Base-by-base conservation (phyloP, 2,797 vertebrate species). In the Phalanger gymnotis region DNA sequence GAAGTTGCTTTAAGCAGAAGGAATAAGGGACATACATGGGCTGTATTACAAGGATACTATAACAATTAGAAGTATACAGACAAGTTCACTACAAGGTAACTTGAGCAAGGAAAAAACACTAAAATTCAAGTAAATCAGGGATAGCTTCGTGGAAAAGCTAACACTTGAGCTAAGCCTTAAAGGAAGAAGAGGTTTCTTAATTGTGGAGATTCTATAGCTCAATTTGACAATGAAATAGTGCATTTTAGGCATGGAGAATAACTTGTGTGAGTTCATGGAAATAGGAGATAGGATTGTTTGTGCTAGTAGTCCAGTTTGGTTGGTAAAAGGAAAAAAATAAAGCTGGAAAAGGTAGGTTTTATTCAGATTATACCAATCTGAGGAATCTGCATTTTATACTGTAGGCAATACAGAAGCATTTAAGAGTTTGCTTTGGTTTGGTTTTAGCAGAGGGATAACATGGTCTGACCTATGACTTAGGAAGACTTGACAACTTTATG, bases 1-100 rank as follows among this genome's bases (percentile, higher is more conserved):
- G 13, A 73, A 96, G 89, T 2, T 52, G 53, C 66, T 93, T 91
- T 54, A 11, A 56, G n/a, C 81, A 93, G 34, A 95, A 94, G n/a
- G 57, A 91, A 28, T 66, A 57, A 51, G 95, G 92, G 92, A 92
- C 34, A 92, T 53, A 54, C 27, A 34, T 7, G 12, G 90, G 2
- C 56, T 92, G 1, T 51, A 9, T 92, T 58, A 90, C 16, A 73
- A 40, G n/a, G n/a, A 7, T 81, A 2, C n/a, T 81, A 3, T 81
- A 40, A 81, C 66, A 40, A 3, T 81, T 22, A 22, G n/a, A 73
- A 40, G 6, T 12, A 22, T 40, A 9, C n/a, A 73, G 5, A 73
- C 22, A 31, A 58, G 57, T 58, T 16, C 16, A 66, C n/a, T 40
- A n/a, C 34, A 73, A n/a, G 34, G 61, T 73, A 40, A 73, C 27